phyloP scores from a whole-genome alignment of 2,888 invertebrate genomes.

The Muscina levida region DNA sequence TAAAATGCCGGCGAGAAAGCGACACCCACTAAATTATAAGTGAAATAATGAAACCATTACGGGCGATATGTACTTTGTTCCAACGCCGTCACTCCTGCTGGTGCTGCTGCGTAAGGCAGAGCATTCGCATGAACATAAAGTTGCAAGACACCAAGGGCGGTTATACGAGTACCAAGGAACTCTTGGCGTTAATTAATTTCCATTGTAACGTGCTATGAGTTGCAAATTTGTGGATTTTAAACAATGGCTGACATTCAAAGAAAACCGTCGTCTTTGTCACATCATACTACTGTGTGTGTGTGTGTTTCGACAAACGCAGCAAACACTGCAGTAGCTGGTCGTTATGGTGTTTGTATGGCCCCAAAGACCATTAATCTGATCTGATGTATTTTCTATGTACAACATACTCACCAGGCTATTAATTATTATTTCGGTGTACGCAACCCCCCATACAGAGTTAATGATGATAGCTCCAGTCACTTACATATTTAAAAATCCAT shows the following conservation, averaged over 20 bases:
- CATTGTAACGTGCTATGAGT: conserved; percentile 74
- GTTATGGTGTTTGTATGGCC: conserved; percentile 5
- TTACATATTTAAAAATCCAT: conserved; percentile 49
- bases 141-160: conserved; percentile 61
- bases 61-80: conserved; percentile 42
- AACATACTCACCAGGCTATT: conserved; percentile 49
- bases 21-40: conserved; percentile 76
- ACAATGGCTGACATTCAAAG: conserved; percentile 47
- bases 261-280: conserved; percentile 41
- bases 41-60: conserved; percentile 70
- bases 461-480: conserved; percentile 36
- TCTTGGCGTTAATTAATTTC: conserved; percentile 74
- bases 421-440: conserved; percentile 48
- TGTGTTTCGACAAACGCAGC: neutral
- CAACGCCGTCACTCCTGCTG: conserved; percentile 37
- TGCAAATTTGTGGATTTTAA: conserved; percentile 69
- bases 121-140: conserved; percentile 44
- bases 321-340: conserved; percentile 27
- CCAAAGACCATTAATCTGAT: conserved; percentile 55
- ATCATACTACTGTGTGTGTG: too few species aligned
- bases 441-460: conserved; percentile 56
- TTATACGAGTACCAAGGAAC: conserved; percentile 68
- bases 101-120: conserved; percentile 24
- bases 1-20: conserved; percentile 66
- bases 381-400: conserved; percentile 34